Conservation (phyloP, 2,888 invertebrate genomes). For the Hoplodrina blanda region DNA sequence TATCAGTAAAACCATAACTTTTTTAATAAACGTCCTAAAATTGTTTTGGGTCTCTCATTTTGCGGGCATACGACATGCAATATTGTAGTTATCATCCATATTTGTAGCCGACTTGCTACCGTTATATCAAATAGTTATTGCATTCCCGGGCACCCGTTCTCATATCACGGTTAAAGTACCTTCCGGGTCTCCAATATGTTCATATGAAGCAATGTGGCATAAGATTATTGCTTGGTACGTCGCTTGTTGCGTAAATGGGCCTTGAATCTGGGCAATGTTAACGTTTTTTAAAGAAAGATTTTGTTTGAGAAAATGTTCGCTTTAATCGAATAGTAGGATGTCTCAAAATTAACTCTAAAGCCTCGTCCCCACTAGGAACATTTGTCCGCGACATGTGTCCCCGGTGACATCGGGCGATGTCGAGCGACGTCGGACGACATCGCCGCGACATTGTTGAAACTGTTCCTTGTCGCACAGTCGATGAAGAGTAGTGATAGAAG, state of each 20-base stretch:
- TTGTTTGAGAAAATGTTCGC: too few relatives aligned
- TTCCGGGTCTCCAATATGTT: conserved; percentile 31
- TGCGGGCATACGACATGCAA: conserved; percentile 41
- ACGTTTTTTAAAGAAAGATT: not conserved
- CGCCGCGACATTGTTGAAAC: too few relatives aligned
- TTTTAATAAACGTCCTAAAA: conserved; percentile 51
- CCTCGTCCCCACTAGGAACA: too few relatives aligned
- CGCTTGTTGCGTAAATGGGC: conserved; percentile 14
- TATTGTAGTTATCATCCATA: conserved; percentile 50
- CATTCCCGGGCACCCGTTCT: conserved; percentile 45
- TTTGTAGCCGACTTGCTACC: conserved; percentile 41
- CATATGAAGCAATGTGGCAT: conserved; percentile 29
- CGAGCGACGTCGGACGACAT: too few relatives aligned
- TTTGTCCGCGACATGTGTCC: too few relatives aligned
- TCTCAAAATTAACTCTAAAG: too few relatives aligned
- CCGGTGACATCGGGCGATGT: too few relatives aligned
- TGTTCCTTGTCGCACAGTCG: too few relatives aligned
- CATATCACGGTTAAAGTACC: conserved; percentile 43
- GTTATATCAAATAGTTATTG: conserved; percentile 54
- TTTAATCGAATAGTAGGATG: too few relatives aligned
- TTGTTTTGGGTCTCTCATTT: conserved; percentile 42
- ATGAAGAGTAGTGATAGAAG: too few relatives aligned
- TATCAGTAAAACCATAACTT: conserved; percentile 17
- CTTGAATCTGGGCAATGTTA: not conserved
- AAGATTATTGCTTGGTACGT: conserved; percentile 37